Percentiles rank a stretch among this genome's conserved stretches.
phyloP scores from a whole-genome alignment of 2,888 invertebrate species.

The Bugula neritina region DNA sequence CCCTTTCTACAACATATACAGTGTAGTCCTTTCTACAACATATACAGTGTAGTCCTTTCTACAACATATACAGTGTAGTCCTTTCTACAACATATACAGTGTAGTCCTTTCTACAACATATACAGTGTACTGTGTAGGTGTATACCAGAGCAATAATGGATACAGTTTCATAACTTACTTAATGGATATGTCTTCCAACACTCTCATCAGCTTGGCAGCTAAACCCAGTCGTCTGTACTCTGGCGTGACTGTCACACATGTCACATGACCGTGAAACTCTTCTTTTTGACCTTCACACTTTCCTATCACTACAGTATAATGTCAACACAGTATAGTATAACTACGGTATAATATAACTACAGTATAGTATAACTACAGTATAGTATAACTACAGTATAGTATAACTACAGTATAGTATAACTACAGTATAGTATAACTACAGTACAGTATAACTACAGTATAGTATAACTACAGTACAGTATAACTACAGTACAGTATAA shows the following conservation, averaged over 20 bases:
- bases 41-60: slow-evolving; percentile 89
- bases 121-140: too few relatives aligned
- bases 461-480: too few relatives aligned
- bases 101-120: neutral
- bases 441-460: too few relatives aligned
- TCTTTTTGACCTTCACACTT: slow-evolving; percentile 93
- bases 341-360: too few relatives aligned
- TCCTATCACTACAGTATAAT: slow-evolving; percentile 77
- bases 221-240: slow-evolving; percentile 85
- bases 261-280: slow-evolving; percentile 99
- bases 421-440: too few relatives aligned
- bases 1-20: too few relatives aligned
- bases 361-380: too few relatives aligned
- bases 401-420: too few relatives aligned
- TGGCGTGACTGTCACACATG: slow-evolving; percentile 91
- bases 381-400: too few relatives aligned
- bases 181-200: slow-evolving; percentile 91
- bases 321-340: too few relatives aligned
- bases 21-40: neutral
- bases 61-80: slow-evolving; percentile 48
- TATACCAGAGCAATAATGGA: neutral
- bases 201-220: slow-evolving; percentile 86
- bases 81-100: neutral
- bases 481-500: too few relatives aligned
- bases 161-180: slow-evolving; percentile 57